Base-by-base conservation (phyloP, 2,113 vertebrate genomes). In the Mixornis gularis region DNA sequence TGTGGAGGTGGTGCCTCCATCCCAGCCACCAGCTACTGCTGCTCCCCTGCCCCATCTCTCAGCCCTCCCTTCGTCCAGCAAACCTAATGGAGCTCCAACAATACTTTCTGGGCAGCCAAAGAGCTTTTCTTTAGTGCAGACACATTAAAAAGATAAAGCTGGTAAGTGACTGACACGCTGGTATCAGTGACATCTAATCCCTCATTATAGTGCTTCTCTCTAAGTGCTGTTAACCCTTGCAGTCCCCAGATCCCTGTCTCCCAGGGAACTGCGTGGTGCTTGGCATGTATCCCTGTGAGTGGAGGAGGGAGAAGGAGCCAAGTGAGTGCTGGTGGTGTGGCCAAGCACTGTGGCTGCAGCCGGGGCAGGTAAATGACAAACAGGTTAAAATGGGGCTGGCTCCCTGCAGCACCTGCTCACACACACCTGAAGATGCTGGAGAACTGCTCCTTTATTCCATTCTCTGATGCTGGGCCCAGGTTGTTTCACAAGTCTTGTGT, bases 201-300 rank as follows among this genome's bases (percentile, higher is more conserved):
- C 55, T n/a, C 46, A 5, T 30, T 22, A 30, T 8, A 34, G 1
- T 17, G 41, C 63, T 66, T 51, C 36, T 30, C 74, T 58, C 17
- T 4, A 9, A 43, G 63, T 3, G 79, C 59, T 21, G 30, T 77
- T 85, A 94, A 77, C 82, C 46, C 79, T 7, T 13, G 34, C 71
- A 87, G 74, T 10, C 9, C 41, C 7, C 25, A 5, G 41, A 14
- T 26, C 53, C 21, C 62, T 51, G 73, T 36, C 25, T 69, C 3
- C 7, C 1, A 18, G 34, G 34, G 60, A 58, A 3, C 17, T 52
- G 53, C n/a, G 48, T 19, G 64, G n/a, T n/a, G 82, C 79, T 16
- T 2, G 79, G 49, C 30, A 24, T 3, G 0, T 0, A 5, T 3
- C 16, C n/a, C 41, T 63, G 32, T 1, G 10, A 51, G 22, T 0